These are phyloP conservation scores for Eupithecia abbreviata DNA, from an alignment of 2,888 invertebrate species.

Conservation along the genomic window DNA sequence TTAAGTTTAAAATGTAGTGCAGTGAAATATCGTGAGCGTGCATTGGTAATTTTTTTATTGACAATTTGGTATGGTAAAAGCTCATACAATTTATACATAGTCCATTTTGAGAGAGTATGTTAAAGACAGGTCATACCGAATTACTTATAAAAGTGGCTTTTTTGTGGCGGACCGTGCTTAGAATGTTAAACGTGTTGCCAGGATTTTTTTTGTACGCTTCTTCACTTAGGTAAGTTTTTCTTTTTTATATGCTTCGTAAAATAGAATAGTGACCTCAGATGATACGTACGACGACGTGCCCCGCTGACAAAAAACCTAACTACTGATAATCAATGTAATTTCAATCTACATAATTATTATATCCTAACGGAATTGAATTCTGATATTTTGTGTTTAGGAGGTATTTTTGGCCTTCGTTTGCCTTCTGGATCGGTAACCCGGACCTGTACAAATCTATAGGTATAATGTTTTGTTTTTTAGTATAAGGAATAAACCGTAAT, in stretches of 20 bases:
- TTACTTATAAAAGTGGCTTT: not conserved
- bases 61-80: not conserved
- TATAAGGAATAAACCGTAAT: too few species aligned
- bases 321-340: not conserved
- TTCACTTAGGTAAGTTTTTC: not conserved
- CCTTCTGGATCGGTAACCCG: too few species aligned
- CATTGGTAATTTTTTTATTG: not conserved
- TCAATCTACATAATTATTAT: not conserved
- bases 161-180: not conserved
- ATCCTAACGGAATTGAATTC: not conserved
- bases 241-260: not conserved
- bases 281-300: not conserved
- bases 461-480: not conserved
- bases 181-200: not conserved
- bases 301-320: not conserved
- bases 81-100: not conserved
- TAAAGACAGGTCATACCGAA: not conserved
- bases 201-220: not conserved
- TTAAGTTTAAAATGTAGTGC: not conserved
- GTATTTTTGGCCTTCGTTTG: too few species aligned
- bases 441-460: too few species aligned
- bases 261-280: not conserved
- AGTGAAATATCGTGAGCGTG: not conserved
- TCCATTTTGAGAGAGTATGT: not conserved
- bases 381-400: not conserved